Percentiles rank a stretch among this genome's conserved stretches.
phyloP scores from a whole-genome alignment of 2,888 invertebrate genomes.

The Boloria selene region DNA sequence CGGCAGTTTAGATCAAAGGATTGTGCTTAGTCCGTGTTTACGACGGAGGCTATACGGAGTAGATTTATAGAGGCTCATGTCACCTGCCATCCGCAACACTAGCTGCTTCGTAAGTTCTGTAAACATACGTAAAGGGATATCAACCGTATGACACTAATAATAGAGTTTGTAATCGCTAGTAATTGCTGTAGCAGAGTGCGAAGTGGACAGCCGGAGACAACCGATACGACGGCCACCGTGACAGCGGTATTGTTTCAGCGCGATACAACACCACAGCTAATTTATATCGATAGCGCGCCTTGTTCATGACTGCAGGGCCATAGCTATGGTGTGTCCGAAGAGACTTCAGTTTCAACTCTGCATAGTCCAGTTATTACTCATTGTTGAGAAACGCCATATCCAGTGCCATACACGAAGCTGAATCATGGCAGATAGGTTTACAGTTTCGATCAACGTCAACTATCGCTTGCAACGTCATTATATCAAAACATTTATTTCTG shows the following conservation, averaged over 20 bases:
- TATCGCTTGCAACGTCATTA: constrained; percentile 6
- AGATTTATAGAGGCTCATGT: constrained; percentile 73
- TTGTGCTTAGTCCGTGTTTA: constrained; percentile 57
- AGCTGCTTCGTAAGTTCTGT: constrained; percentile 56
- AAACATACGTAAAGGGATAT: constrained; percentile 44
- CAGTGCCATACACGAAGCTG: constrained; percentile 39
- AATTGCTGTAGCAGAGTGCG: constrained; percentile 45
- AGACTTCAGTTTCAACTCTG: constrained; percentile 42
- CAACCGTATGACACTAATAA: constrained; percentile 42
- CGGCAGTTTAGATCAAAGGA: constrained; percentile 60
- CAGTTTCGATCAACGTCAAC: constrained; percentile 31
- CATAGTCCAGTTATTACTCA: constrained; percentile 40
- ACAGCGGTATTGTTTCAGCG: constrained; percentile 71
- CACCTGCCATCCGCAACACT: constrained; percentile 74
- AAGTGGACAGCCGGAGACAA: constrained; percentile 58
- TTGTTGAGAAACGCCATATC: constrained; percentile 34
- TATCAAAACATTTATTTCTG: constrained; percentile 9
- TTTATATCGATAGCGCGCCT: constrained; percentile 73
- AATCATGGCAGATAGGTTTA: constrained; percentile 38
- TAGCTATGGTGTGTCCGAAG: constrained; percentile 38
- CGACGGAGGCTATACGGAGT: constrained; percentile 51
- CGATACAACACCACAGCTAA: constrained; percentile 68
- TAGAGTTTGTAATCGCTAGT: constrained; percentile 47
- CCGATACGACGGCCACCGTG: constrained; percentile 68
- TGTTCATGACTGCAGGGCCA: constrained; percentile 58